These are phyloP conservation scores for Edolisoma coerulescens DNA, from an alignment of 2,113 vertebrate genomes.

Conservation along the genomic window DNA sequence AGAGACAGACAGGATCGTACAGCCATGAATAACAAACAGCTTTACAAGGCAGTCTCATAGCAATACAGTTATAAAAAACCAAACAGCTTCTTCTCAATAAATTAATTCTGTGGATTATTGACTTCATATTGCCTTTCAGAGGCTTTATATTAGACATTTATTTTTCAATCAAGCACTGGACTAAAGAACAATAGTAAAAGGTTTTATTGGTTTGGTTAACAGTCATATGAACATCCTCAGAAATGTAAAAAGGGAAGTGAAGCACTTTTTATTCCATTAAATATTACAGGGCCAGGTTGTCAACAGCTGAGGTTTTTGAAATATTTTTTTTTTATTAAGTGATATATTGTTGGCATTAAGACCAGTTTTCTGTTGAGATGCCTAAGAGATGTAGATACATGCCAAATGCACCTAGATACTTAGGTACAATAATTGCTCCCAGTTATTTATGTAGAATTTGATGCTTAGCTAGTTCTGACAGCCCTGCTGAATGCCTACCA, in stretches of 20 bases:
- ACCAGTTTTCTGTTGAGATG: not conserved
- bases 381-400: not conserved
- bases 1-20: not conserved
- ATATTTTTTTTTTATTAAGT: not conserved
- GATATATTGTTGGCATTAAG: not conserved
- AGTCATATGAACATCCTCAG: not conserved
- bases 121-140: not conserved
- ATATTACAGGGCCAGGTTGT: not conserved
- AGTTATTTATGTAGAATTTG: not conserved
- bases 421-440: not conserved
- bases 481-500: not conserved
- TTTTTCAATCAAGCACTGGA: not conserved
- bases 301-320: not conserved
- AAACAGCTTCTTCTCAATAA: not conserved
- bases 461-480: not conserved
- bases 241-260: not conserved
- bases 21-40: not conserved
- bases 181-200: not conserved
- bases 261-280: not conserved
- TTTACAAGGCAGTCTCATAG: not conserved
- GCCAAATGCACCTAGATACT: not conserved
- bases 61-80: not conserved
- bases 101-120: conserved; percentile 21
- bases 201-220: not conserved
- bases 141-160: not conserved